Evolutionary conservation across 2,113 vertebrate genomes (phyloP), one percentile per base, ranked within the genome.

Genomic region (Genyomyrus donnyi): DNA sequence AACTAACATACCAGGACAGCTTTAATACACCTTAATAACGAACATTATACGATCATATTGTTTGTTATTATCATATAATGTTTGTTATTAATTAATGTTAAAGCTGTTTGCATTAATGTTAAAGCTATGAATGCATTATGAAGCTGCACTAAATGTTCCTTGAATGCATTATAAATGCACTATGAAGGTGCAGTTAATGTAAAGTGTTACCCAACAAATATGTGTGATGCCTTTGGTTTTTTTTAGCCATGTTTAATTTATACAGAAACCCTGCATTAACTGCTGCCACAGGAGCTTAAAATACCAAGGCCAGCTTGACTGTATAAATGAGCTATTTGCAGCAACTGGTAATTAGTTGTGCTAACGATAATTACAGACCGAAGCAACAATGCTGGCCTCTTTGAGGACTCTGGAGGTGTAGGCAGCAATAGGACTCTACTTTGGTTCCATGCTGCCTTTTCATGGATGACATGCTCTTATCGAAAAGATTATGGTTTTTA

Each of bases 281-380:
- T 35, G 5, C 31, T 17, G 31, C 74, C 35, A 80, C 13, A 80
- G 35, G 74, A 80, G 74, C 35, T 80, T 80, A 80, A 35, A 80
- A 80, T 80, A 80, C 17, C 31, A 80, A 80, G 74, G 17, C 31
- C 74, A 80, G 74, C 74, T 42, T 80, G 74, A 35, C 74, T 19
- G 66, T 35, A 80, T 80, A 80, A 80, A 80, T 80, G 35, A 80
- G 35, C 74, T 80, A 80, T 80, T 80, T 42, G 74, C n/a, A 80
- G 74, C 1, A 80, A 80, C 35, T 39, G 74, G 35, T 80, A 80
- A 80, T 80, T 42, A 80, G 74, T 80, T 80, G 5, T 80, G 74
- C 74, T 80, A 80, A 80, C 17, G 74, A 39, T 80, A 80, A 80
- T 80, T 80, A 80, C 74, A 42, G 35, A 42, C 35, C 2, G 17